Base-by-base conservation (phyloP, 1,140 invertebrate genomes). In the Trypoxylus dichotomus region DNA sequence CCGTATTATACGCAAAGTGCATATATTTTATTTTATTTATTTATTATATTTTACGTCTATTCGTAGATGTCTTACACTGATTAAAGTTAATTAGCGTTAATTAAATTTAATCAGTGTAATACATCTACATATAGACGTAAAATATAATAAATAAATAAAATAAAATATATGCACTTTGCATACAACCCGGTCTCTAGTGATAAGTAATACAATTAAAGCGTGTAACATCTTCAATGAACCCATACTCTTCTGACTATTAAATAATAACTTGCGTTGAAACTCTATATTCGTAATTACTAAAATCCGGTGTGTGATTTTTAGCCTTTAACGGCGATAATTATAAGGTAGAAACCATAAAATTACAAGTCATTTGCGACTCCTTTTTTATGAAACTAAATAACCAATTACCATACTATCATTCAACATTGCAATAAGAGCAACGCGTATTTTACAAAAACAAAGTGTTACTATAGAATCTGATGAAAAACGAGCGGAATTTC, bases 401-500 rank as follows among this genome's bases (percentile, higher is more conserved):
- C 63, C 76, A 77, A 77, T 76, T 77, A 77, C 68, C 63, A 54
- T 77, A 77, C 68, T 77, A 77, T 77, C 68, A 43, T 77, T 21
- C 29, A 68, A 73, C 29, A n/a, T 25, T 42, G 37, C 32, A 73
- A 77, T 41, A 77, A 77, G 60, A 77, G 68, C 76, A 42, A 58
- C 58, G 60, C 72, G 76, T 41, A 77, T 77, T 77, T 77, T 68
- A 73, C 68, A 77, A 77, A 76, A 72, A 77, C 76, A 54, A 77
- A 77, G 68, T 77, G 21, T 77, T 73, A 37, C 71, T 68, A 76
- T 76, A 76, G 43, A 73, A 77, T 73, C 24, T 54, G 68, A 77
- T 72, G 76, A 77, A 77, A 77, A 77, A 77, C 76, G 32, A 73
- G 63, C 24, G 76, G 76, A 77, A 77, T 77, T 77, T 68, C 76